Evolutionary conservation across 2,797 vertebrate genomes (phyloP).

Genomic region (Propithecus deckenii): DNA sequence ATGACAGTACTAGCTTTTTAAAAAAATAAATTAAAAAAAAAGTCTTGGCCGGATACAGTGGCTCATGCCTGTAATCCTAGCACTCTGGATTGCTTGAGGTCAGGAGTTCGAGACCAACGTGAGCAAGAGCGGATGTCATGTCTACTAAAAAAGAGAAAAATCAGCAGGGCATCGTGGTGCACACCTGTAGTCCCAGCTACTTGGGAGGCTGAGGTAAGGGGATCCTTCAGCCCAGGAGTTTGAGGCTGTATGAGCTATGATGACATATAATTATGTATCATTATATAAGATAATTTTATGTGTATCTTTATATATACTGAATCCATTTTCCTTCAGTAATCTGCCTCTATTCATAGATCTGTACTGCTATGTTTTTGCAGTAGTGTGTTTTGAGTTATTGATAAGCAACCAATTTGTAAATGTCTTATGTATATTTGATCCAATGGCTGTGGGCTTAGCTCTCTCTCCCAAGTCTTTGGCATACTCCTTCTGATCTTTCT

Average conservation of each 20-base stretch:
- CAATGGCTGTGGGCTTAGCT: accelerated
- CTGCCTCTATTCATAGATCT: neutral
- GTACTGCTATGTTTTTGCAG: neutral
- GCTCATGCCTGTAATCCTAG: neutral
- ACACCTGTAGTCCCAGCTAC: neutral
- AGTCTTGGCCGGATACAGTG: neutral
- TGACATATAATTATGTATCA: neutral
- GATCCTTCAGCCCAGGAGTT: neutral
- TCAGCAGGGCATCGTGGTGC: neutral
- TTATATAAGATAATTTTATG: accelerated
- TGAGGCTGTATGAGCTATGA: neutral
- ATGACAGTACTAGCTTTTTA: neutral
- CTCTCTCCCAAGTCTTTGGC: neutral
- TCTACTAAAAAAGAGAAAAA: neutral
- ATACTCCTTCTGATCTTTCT: neutral
- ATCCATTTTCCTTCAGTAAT: neutral
- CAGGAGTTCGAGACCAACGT: neutral
- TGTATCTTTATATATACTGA: no score
- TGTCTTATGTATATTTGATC: accelerated
- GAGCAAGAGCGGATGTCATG: neutral
- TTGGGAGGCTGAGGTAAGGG: neutral
- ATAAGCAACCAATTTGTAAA: accelerated
- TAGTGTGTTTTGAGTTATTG: accelerated
- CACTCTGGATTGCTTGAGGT: neutral
- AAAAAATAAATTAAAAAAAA: no score